Base-by-base conservation (phyloP, 53 echinoderm and acorn worm species). In the Pentamera pediparva region DNA sequence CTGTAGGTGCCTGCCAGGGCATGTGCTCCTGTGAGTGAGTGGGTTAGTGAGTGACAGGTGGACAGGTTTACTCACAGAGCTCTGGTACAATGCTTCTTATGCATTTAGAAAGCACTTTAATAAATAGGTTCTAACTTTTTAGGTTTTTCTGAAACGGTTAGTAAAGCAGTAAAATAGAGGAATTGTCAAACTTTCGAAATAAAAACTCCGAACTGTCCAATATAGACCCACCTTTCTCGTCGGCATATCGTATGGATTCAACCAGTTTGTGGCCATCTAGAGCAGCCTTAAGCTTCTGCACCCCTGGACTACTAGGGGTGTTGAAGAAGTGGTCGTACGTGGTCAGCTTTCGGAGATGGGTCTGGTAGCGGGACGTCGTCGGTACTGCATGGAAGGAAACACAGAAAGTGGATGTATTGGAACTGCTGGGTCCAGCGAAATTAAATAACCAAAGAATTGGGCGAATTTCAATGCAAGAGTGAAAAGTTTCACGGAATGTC, bases 301-400 rank as follows among this genome's bases (percentile, higher is more conserved):
- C 85, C 4, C 90, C 90, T 29, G 94, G 94, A 59, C 81, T 83
- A 69, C 87, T 83, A 21, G 84, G 90, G 65, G 81, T 77, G 59
- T 89, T 89, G 57, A 90, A 94, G 86, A 89, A 89, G 7, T 86
- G 84, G 41, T 94, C 94, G 67, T 94, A 94, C 7, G 90, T 87
- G 2, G 94, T 94, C n/a, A 79, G 81, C 17, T 79, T 76, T 11
- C 87, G 82, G 35, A 94, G 70, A 56, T 89, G 85, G 75, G 77
- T 86, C 26, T 89, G 82, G 29, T 85, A 84, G 9, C 79, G 84
- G 0, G 78, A 75, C 19, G 85, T 79, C 25, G 74, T 78, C 6
- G 94, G 94, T 56, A 90, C 94, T 94, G 79, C 30, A 53, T 38
- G 4, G 9, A 62, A 32, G 61, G 17, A 55, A 53, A 41, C 1